Evolutionary conservation across 2,113 vertebrate species (phyloP).

Genomic region (Alethe diademata): DNA sequence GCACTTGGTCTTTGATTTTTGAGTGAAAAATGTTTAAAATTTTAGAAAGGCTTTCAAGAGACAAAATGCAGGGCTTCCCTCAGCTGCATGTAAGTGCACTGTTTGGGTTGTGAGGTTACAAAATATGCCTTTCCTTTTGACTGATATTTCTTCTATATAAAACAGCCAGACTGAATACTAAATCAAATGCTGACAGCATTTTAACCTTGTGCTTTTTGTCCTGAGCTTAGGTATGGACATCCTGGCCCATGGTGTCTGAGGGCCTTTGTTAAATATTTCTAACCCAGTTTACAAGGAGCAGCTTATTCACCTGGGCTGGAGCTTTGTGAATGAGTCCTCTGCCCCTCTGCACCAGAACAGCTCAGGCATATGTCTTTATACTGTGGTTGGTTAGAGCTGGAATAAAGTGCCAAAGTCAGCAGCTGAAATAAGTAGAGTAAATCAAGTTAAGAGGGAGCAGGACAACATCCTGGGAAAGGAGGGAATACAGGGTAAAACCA

Average conservation of each 20-base stretch:
- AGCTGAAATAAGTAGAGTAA: constrained; percentile 73
- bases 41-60: constrained; percentile 60
- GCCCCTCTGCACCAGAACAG: neutral
- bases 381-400: constrained; percentile 57
- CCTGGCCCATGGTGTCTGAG: neutral
- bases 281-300: neutral
- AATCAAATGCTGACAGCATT: constrained; percentile 47
- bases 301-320: neutral
- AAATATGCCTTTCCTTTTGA: constrained; percentile 35
- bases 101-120: constrained; percentile 49
- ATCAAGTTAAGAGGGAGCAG: constrained; percentile 75
- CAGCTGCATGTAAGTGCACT: neutral
- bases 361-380: neutral
- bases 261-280: neutral
- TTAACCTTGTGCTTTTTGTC: constrained; percentile 1
- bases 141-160: constrained; percentile 50
- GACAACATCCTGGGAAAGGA: constrained; percentile 70
- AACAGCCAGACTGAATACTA: constrained; percentile 48
- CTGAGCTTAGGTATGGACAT: neutral
- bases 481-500: constrained; percentile 15
- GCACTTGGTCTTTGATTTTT: neutral
- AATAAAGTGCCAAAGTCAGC: constrained; percentile 75
- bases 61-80: constrained; percentile 59
- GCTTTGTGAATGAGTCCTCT: neutral
- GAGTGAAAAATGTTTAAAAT: constrained; percentile 63